Evolutionary conservation across 2,113 vertebrate genomes (phyloP).

Genomic region (Suncus etruscus): DNA sequence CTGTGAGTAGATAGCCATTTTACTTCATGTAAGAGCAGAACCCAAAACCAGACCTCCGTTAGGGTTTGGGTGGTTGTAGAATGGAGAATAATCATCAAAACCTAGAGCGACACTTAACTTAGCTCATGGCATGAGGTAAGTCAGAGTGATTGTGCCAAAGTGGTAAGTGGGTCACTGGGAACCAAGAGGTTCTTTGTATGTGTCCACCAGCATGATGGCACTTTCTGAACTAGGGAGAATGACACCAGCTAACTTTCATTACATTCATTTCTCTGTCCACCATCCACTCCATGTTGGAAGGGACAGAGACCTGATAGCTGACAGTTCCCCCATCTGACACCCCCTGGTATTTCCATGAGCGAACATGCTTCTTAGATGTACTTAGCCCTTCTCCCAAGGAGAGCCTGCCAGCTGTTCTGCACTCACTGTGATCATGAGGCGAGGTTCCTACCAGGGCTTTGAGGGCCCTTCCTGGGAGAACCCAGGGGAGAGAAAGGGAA

Average conservation of each 20-base stretch:
- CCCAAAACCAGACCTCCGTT: neutral
- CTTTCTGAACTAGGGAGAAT: conserved; percentile 18
- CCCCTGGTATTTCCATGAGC: neutral
- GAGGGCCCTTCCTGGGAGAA: neutral
- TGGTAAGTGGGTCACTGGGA: conserved; percentile 14
- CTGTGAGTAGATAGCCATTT: conserved; percentile 24
- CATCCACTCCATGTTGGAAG: conserved; percentile 39
- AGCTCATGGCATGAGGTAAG: conserved; percentile 1
- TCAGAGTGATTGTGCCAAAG: conserved; percentile 27
- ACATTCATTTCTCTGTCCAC: conserved; percentile 33
- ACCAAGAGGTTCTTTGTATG: neutral
- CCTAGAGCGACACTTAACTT: neutral
- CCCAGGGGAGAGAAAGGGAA: neutral
- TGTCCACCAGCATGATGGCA: neutral
- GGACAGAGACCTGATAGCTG: conserved; percentile 33
- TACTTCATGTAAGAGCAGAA: neutral
- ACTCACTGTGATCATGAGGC: conserved; percentile 44
- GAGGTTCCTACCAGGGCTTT: neutral
- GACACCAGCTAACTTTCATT: neutral
- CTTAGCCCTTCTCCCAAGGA: conserved; percentile 28
- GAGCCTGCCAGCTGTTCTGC: neutral
- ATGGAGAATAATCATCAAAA: conserved; percentile 29
- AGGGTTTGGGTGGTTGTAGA: conserved; percentile 28
- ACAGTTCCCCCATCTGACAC: neutral
- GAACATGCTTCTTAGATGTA: conserved; percentile 15